A percentile compares a stretch with the other conserved stretches of the same genome.
These are phyloP conservation scores for Plectropomus leopardus DNA, from an alignment of 2,113 vertebrate species.

Conservation along the genomic window DNA sequence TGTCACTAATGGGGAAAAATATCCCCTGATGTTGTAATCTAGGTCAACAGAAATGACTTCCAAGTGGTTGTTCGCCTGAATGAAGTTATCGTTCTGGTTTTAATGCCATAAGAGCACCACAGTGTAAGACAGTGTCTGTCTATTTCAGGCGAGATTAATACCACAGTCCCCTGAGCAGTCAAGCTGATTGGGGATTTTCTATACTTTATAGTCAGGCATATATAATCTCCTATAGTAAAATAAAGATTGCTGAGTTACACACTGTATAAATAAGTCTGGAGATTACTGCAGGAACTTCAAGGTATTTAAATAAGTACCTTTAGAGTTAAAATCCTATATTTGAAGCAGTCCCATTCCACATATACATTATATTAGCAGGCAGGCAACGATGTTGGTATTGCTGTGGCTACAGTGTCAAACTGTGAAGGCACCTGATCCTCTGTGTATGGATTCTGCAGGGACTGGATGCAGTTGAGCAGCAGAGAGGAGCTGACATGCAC, in stretches of 20 bases:
- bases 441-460: slow-evolving; percentile 76
- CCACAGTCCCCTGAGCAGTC: slow-evolving; percentile 53
- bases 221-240: slow-evolving; percentile 67
- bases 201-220: slow-evolving; percentile 69
- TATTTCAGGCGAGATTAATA: slow-evolving; percentile 76
- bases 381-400: slow-evolving; percentile 38
- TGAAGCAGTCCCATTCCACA: slow-evolving; percentile 27
- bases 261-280: slow-evolving; percentile 40
- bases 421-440: slow-evolving; percentile 56
- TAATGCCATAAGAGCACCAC: slow-evolving; percentile 57
- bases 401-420: slow-evolving; percentile 51
- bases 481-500: slow-evolving; percentile 81
- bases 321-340: slow-evolving; percentile 29
- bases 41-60: slow-evolving; percentile 68
- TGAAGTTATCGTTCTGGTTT: slow-evolving; percentile 62
- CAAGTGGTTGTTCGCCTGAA: slow-evolving; percentile 63
- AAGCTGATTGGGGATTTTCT: slow-evolving; percentile 77
- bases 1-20: slow-evolving; percentile 73
- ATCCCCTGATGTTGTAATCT: slow-evolving; percentile 72
- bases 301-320: slow-evolving; percentile 31
- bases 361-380: slow-evolving; percentile 34
- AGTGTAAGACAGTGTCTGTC: slow-evolving; percentile 50
- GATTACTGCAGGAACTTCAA: slow-evolving; percentile 30
- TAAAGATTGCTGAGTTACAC: slow-evolving; percentile 43
- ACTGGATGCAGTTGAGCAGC: slow-evolving; percentile 80